Evolutionary conservation across 2,113 vertebrate genomes (phyloP).

Genomic region (Paracanthobrama guichenoti): DNA sequence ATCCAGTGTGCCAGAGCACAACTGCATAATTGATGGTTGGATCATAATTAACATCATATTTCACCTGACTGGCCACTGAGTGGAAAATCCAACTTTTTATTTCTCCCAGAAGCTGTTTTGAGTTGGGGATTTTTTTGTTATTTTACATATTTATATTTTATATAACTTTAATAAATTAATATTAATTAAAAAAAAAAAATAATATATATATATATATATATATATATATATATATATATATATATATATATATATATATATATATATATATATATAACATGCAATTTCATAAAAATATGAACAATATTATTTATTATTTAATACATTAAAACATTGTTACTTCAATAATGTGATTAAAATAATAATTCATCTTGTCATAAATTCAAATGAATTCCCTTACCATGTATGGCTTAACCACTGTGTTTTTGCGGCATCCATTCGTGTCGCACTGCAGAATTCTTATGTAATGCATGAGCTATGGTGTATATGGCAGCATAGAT

Average conservation of each 20-base stretch:
- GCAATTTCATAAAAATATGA: no score
- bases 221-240: no score
- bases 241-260: no score
- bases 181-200: not conserved
- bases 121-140: not conserved
- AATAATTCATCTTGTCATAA: not conserved
- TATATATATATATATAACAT: no score
- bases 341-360: not conserved
- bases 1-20: slow-evolving; percentile 76
- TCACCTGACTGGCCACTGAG: slow-evolving; percentile 70
- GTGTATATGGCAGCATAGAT: slow-evolving; percentile 78
- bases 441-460: slow-evolving; percentile 73
- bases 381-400: slow-evolving; percentile 64
- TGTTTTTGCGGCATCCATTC: slow-evolving; percentile 63
- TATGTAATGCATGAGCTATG: slow-evolving; percentile 78
- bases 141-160: not conserved
- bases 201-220: no score
- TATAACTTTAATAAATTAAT: not conserved
- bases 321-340: not conserved
- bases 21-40: slow-evolving; percentile 70
- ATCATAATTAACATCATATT: slow-evolving; percentile 77
- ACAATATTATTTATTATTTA: no score
- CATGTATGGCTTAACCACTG: slow-evolving; percentile 75
- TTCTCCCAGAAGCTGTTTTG: slow-evolving; percentile 59
- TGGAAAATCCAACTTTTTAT: slow-evolving; percentile 77